These are phyloP conservation scores for Acleris holmiana DNA, from an alignment of 2,888 invertebrate species.

Conservation along the genomic window DNA sequence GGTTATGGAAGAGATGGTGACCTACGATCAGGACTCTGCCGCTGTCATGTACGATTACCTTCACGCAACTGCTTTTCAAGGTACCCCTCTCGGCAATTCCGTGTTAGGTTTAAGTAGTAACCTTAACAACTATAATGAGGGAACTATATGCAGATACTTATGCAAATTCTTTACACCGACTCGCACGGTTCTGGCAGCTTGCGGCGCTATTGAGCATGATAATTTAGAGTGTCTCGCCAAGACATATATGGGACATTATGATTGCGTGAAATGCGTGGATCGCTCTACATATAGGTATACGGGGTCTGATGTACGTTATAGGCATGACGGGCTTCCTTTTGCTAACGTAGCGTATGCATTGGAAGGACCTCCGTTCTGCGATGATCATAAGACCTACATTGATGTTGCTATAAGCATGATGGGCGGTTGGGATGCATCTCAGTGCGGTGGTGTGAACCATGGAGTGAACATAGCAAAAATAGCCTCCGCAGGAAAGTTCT, in stretches of 20 bases:
- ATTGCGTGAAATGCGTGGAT: conserved; percentile 82
- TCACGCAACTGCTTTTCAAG: conserved; percentile 73
- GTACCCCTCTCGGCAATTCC: conserved; percentile 66
- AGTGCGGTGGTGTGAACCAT: conserved; percentile 93
- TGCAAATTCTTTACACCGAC: conserved; percentile 93
- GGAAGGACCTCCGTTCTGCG: conserved; percentile 95
- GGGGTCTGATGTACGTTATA: conserved; percentile 92
- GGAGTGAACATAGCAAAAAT: conserved; percentile 52
- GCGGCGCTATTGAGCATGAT: conserved; percentile 95
- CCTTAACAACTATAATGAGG: conserved; percentile 82
- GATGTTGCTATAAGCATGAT: conserved; percentile 97
- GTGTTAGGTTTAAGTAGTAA: conserved; percentile 88
- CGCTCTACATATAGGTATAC: conserved; percentile 89
- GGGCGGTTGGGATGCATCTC: conserved; percentile 95
- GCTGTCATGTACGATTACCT: conserved; percentile 69
- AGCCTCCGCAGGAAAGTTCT: conserved; percentile 86
- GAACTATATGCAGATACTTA: conserved; percentile 91
- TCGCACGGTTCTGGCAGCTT: conserved; percentile 95
- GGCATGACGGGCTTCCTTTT: conserved; percentile 94
- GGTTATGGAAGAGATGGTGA: conserved; percentile 64
- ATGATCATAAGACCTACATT: conserved; percentile 94
- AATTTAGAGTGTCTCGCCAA: conserved; percentile 91
- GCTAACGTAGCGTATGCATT: conserved; percentile 96
- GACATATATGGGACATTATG: conserved; percentile 86
- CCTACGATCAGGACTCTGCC: conserved; percentile 60